A percentile compares a stretch with the other conserved stretches of the same genome.
Conservation (phyloP, 2,888 invertebrate species). For the Pandemis corylana region DNA sequence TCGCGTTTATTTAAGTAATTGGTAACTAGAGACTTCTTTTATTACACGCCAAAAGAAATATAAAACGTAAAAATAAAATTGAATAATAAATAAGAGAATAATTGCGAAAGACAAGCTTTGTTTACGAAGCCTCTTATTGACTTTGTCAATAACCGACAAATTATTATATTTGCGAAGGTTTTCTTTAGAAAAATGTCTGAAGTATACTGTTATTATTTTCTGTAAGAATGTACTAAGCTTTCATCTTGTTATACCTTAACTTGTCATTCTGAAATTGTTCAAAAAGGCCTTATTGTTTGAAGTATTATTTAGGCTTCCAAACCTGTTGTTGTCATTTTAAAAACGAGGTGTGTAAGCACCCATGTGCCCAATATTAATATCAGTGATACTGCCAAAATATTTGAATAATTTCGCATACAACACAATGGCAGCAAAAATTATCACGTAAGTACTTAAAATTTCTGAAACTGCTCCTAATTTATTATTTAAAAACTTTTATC, state of each 20-base stretch:
- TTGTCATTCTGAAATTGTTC: neutral
- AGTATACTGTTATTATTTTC: constrained; percentile 2
- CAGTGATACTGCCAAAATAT: neutral
- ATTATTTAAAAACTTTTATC: neutral
- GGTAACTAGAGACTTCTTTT: constrained; percentile 50
- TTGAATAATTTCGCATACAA: neutral
- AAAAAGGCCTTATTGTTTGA: neutral
- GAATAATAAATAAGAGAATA: constrained; percentile 65
- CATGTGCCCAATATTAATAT: no score
- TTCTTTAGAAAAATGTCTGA: neutral
- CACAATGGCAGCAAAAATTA: neutral
- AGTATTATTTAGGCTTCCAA: no score
- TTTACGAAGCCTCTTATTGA: constrained; percentile 52
- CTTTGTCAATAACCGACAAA: constrained; percentile 48
- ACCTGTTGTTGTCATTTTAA: no score
- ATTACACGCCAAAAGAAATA: constrained; percentile 52
- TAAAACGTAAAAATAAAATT: constrained; percentile 50
- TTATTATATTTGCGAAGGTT: neutral
- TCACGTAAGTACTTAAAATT: neutral
- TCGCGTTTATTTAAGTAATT: constrained; percentile 58
- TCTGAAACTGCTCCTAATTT: neutral
- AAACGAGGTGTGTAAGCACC: no score
- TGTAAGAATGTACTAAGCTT: neutral
- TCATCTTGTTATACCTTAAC: neutral
- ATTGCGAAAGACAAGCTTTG: constrained; percentile 62